Conservation (phyloP, 1,140 invertebrate genomes). For the Sitobion miscanthi region DNA sequence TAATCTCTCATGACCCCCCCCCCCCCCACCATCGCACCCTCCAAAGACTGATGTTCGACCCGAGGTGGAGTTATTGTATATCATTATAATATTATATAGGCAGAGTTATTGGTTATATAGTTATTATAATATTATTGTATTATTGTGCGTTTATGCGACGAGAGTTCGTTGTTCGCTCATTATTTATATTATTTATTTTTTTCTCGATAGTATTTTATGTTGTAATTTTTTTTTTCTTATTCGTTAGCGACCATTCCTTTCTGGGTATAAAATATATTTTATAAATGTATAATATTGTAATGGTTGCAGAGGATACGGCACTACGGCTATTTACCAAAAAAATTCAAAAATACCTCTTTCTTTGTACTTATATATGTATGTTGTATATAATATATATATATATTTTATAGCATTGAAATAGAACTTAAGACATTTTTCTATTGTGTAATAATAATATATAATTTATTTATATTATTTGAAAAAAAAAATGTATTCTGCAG, state of each 20-base stretch:
- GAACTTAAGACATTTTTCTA: neutral
- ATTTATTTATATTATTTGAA: neutral
- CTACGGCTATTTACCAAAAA: constrained; percentile 48
- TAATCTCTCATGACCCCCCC: too few relatives aligned
- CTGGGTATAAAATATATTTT: neutral
- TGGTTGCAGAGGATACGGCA: neutral
- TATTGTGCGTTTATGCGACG: neutral
- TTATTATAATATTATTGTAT: neutral
- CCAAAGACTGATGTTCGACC: neutral
- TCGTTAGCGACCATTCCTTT: neutral
- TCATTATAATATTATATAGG: neutral
- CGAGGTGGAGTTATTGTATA: neutral
- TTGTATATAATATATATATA: neutral
- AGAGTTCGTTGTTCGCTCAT: neutral
- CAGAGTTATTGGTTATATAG: neutral
- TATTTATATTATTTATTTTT: neutral
- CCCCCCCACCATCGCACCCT: too few relatives aligned
- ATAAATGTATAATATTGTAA: neutral
- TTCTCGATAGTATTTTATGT: neutral
- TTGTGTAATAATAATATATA: neutral
- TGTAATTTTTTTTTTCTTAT: neutral
- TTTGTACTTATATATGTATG: neutral
- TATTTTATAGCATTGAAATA: neutral
- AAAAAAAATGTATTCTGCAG: neutral
- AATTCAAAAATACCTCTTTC: neutral